Base-by-base conservation (phyloP, 2,888 invertebrate genomes). In the Xanthia togata region DNA sequence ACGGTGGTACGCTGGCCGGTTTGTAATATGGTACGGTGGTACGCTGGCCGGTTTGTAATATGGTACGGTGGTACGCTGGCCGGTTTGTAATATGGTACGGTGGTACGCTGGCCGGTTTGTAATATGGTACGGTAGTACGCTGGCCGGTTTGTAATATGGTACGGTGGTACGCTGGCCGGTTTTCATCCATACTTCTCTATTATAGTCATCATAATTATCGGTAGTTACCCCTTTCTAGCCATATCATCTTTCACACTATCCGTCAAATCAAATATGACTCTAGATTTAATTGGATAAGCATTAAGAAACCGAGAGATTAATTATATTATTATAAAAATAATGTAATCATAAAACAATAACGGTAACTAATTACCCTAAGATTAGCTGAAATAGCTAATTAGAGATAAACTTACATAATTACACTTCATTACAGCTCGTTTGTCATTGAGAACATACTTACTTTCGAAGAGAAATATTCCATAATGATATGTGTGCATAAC, bases 321-420 rank as follows among this genome's bases (percentile, higher is more conserved):
- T 78, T 79, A 53, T 3, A 70, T 79, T 26, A 57, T 77, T 70
- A 55, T 6, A 59, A 20, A 50, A 63, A 38, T 63, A 63, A 62
- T 68, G 14, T 26, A 67, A 67, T 41, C 8, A 5, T 14, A 78
- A 17, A 20, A 70, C 41, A 70, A 55, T 26, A 63, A 50, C 71
- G n/a, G 11, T 9, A 41, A 41, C 31, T 78, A 78, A 79, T 62
- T 77, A 78, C 47, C 26, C 9, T n/a, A 55, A 26, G 0, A 38
- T 11, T 41, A n/a, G 11, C 31, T 70, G 26, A 79, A 64, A 73
- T 31, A 31, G 53, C 67, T 79, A 87, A 86, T 86, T 86, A 74
- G 57, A 63, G 4, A 50, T 64, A 17, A 20, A 70, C 62, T 81
- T 81, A 84, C 41, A 20, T 60, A 57, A 64, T 79, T 69, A 50